Conservation (phyloP, 2,113 vertebrate genomes). For the Archocentrus centrarchus region DNA sequence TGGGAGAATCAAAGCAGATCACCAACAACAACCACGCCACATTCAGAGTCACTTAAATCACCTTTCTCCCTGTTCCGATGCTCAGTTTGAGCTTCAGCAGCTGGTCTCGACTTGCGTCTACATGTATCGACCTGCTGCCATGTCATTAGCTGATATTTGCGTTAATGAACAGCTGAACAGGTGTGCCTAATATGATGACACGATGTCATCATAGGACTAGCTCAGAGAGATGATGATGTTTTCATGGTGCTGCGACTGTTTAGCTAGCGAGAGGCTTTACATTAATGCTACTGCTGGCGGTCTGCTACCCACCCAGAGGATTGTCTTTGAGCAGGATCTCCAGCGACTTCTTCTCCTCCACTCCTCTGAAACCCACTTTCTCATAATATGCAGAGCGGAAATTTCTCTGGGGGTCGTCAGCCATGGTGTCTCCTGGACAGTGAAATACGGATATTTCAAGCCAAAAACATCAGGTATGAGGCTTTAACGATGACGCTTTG, state of each 20-base stretch:
- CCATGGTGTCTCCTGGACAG: slow-evolving; percentile 80
- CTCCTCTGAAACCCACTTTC: slow-evolving; percentile 97
- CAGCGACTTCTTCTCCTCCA: slow-evolving; percentile 97
- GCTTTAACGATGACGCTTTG: neutral
- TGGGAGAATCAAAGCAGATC: neutral
- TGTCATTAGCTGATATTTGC: neutral
- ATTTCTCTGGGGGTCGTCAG: slow-evolving; percentile 96
- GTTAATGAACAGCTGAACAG: neutral
- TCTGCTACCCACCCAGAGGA: slow-evolving; percentile 82
- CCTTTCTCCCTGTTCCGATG: neutral
- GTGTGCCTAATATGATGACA: neutral
- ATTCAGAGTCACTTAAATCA: neutral
- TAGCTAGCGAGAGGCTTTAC: neutral
- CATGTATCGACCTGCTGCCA: neutral
- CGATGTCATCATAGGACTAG: neutral
- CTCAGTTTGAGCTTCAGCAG: neutral
- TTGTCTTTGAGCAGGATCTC: slow-evolving; percentile 97
- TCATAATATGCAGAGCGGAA: slow-evolving; percentile 98
- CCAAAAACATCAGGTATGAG: neutral
- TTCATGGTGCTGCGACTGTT: neutral
- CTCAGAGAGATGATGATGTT: neutral
- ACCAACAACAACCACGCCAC: neutral
- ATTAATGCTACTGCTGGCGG: neutral
- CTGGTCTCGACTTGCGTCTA: neutral
- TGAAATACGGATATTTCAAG: neutral